Base-by-base conservation (phyloP, 1,140 invertebrate genomes). In the Heterodera schachtii region DNA sequence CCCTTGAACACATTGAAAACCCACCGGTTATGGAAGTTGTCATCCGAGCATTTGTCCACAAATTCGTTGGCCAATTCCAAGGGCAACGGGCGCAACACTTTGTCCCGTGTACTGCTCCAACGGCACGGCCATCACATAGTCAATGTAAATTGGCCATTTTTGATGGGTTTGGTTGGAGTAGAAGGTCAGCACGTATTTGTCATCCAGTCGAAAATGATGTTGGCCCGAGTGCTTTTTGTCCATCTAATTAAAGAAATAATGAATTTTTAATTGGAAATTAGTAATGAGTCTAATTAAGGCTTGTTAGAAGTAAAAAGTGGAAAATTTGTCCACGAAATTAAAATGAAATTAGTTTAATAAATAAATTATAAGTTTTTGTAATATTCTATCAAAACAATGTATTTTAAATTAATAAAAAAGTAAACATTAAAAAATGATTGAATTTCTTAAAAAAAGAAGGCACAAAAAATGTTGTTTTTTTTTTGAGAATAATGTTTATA, bases 31-130 rank as follows among this genome's bases (percentile, higher is more conserved):
- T 80, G 78, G 44, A 83, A 88, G 81, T 88, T 81, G 16, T 87
- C 67, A 19, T 81, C 82, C 9, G 83, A 94, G 91, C 97, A 99
- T 71, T 94, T 93, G 57, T 93, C 93, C 19, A 98, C 94, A 87
- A 98, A 98, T 77, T 95, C 93, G 57, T 93, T 92, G 0, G 96
- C 95, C 87, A 95, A 94, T 90, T 98, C 96, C 41, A 97, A 92
- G 73, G 94, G 93, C 70, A 93, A 92, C 3, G 96, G 90, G n/a
- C 90, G 88, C 9, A 89, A 43, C 3, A 91, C 78, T 11, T 94
- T 91, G 21, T 93, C 91, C 91, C 16, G 93, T 92, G 41, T 92
- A 93, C 87, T 94, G 96, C 80, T 94, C 92, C 73, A 93, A 92
- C 0, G 93, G 89, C 16, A 89, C 84, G 5, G 89, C 85, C 19